Conservation (phyloP, 2,113 vertebrate genomes). For the Candoia aspera region DNA sequence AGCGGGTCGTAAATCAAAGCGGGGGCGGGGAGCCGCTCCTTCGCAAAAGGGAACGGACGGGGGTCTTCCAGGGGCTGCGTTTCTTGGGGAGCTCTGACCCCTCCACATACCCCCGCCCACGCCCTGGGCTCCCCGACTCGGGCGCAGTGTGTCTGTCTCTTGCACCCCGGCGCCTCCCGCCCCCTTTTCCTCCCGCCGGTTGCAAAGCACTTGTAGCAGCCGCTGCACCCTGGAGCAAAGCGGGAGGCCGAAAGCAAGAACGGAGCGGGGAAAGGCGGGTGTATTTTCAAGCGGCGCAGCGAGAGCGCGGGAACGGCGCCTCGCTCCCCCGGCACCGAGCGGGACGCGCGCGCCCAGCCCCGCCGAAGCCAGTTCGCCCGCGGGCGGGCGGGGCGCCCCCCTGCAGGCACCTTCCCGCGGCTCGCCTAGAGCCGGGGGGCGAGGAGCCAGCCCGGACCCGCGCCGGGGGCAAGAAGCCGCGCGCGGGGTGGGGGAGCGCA, state of each 20-base stretch:
- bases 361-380: not conserved
- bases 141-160: not conserved
- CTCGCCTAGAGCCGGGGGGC: not conserved
- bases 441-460: not conserved
- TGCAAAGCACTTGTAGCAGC: not conserved
- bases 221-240: not conserved
- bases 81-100: not conserved
- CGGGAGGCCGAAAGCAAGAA: no score
- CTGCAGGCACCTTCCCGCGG: not conserved
- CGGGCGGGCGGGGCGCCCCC: not conserved
- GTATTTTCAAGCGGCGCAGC: not conserved
- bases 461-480: not conserved
- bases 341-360: not conserved
- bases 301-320: not conserved
- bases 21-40: not conserved
- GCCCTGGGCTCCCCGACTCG: not conserved
- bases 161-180: not conserved
- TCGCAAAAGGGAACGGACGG: not conserved
- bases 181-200: not conserved
- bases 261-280: not conserved
- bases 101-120: not conserved
- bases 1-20: not conserved
- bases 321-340: not conserved
- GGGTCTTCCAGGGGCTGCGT: not conserved
- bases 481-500: not conserved